Conservation (phyloP, 2,113 vertebrate species). For the Leucopsar rothschildi region DNA sequence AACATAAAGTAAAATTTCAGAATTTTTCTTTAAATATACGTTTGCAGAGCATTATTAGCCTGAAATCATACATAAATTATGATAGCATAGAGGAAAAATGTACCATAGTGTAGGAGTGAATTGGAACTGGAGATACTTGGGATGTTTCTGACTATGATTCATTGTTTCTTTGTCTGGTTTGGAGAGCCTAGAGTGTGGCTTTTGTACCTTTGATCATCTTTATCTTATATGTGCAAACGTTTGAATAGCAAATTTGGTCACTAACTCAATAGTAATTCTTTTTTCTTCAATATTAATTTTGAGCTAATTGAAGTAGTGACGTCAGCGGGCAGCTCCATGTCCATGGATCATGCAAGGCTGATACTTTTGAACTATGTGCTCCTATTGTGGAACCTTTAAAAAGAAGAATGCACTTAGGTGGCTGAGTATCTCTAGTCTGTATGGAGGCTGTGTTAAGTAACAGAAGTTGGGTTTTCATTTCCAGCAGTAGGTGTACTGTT, state of each 20-base stretch:
- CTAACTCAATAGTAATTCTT: neutral
- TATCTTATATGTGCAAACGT: neutral
- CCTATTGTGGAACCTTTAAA: neutral
- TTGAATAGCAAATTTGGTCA: neutral
- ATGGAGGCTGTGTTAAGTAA: neutral
- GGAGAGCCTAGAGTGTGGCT: neutral
- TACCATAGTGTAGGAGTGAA: neutral
- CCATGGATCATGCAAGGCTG: neutral
- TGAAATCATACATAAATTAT: neutral
- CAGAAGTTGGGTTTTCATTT: neutral
- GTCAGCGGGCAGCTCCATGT: neutral
- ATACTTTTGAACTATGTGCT: neutral
- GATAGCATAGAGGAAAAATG: neutral
- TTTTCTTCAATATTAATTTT: neutral
- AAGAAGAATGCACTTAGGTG: neutral
- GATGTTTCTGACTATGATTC: neutral
- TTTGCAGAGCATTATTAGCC: neutral
- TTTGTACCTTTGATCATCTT: neutral
- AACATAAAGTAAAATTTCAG: neutral
- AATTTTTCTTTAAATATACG: neutral
- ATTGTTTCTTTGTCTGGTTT: neutral
- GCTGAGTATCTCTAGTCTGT: neutral
- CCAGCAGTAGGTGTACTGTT: neutral
- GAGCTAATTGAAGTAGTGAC: neutral
- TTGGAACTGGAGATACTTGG: neutral